Evolutionary conservation across 1,140 invertebrate species (phyloP), one percentile per base, ranked within the genome.

Genomic region (Drosophila paulistorum): DNA sequence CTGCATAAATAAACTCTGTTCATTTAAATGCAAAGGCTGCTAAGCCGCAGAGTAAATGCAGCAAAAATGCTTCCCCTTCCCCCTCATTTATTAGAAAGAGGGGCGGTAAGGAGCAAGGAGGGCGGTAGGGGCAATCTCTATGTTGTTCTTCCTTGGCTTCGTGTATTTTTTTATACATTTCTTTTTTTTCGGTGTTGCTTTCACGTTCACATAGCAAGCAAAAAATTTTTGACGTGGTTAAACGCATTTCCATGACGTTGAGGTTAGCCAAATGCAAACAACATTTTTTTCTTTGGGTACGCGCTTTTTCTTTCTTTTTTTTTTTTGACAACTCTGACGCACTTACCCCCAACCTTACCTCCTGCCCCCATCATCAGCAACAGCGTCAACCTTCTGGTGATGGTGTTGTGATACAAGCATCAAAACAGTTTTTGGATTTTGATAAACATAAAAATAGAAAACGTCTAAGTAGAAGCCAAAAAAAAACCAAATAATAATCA

Each of bases 211-310:
- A 48, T 58, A 54, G 39, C 51, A 26, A 64, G 69, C 74, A 69
- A 58, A 74, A 71, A 42, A 72, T 69, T 72, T 63, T 71, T 70
- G 80, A 76, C 76, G 75, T 76, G 79, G 80, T 79, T 79, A 82
- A 82, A 78, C 74, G 79, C 80, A 78, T 82, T 82, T 79, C 58
- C 78, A 80, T 80, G 61, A 79, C 72, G 72, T 65, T 64, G 37
- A 39, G 37, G 60, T 61, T 51, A n/a, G 65, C 30, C 42, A 33
- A 80, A 77, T 69, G 73, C 75, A 82, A 81, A 74, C 66, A 82
- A 77, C 68, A 74, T 82, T 68, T 74, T 65, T 11, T 20, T 51
- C 11, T 20, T 23, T 1, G 10, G 37, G 11, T 23, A 9, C n/a
- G 13, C 30, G 30, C 30, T 30, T 30, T 30, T 30, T 30, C 9